These are phyloP conservation scores for Eremobia ochroleuca DNA, from an alignment of 2,888 invertebrate species.

Conservation along the genomic window DNA sequence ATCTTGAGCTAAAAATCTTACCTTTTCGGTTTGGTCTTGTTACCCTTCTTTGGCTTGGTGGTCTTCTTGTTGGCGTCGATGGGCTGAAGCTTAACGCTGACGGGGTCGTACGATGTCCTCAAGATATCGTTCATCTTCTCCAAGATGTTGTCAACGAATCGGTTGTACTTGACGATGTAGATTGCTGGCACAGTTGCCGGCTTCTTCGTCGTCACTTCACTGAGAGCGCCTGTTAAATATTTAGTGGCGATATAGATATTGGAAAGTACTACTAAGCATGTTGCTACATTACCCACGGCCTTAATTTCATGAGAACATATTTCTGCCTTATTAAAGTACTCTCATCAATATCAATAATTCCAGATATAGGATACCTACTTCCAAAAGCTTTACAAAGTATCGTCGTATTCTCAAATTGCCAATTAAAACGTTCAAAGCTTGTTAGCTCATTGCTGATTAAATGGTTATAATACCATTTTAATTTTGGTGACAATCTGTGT, in stretches of 20 bases:
- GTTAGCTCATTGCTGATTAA: background rate
- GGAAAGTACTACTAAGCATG: background rate
- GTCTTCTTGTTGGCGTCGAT: constrained; percentile 90
- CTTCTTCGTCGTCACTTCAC: constrained; percentile 81
- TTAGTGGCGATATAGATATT: constrained; percentile 47
- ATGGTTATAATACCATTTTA: background rate
- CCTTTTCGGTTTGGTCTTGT: constrained; percentile 85
- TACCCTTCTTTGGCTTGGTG: constrained; percentile 86
- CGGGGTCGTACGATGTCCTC: constrained; percentile 95
- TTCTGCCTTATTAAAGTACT: too few relatives aligned
- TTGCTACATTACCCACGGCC: background rate
- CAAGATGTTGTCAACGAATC: constrained; percentile 96
- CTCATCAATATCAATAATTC: background rate
- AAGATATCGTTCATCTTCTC: constrained; percentile 95
- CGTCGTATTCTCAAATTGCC: background rate
- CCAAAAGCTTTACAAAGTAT: background rate
- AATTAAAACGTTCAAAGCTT: constrained; percentile 6
- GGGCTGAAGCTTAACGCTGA: constrained; percentile 93
- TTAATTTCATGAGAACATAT: background rate
- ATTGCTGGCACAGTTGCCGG: constrained; percentile 91
- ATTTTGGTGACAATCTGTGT: background rate
- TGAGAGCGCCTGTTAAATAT: constrained; percentile 87
- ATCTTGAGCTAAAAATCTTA: constrained; percentile 64
- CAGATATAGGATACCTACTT: background rate
- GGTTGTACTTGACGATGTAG: constrained; percentile 95